Conservation (phyloP, 2,888 invertebrate genomes). For the Pandemis cinnamomeana region DNA sequence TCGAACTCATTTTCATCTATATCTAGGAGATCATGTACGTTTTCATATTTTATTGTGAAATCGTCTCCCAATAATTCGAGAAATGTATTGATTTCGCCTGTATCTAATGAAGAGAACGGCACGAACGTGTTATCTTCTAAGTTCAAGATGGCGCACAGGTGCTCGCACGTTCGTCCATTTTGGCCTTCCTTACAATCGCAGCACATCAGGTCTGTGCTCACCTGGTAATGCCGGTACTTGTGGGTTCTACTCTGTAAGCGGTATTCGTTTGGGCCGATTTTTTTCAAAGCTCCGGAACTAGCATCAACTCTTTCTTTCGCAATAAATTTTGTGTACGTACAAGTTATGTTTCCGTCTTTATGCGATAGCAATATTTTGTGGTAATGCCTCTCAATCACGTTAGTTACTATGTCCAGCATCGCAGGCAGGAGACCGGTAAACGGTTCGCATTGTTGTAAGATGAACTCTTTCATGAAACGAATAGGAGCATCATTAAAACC, state of each 20-base stretch:
- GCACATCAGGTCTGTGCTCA: constrained; percentile 52
- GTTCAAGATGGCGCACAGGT: constrained; percentile 51
- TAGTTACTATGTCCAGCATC: constrained; percentile 54
- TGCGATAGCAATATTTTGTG: constrained; percentile 15
- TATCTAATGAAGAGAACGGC: constrained; percentile 40
- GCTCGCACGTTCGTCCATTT: constrained; percentile 53
- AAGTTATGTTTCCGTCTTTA: constrained; percentile 10
- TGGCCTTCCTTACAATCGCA: constrained; percentile 54
- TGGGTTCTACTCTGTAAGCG: constrained; percentile 24
- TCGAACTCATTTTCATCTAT: constrained; percentile 36
- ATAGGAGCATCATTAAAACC: constrained; percentile 45
- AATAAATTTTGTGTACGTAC: constrained; percentile 46
- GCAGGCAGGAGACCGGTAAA: constrained; percentile 45
- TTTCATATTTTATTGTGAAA: not conserved
- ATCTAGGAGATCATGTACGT: not conserved
- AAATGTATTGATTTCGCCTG: constrained; percentile 39
- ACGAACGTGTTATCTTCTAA: constrained; percentile 40
- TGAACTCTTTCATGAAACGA: constrained; percentile 46
- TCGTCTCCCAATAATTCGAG: constrained; percentile 7
- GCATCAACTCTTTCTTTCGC: constrained; percentile 31
- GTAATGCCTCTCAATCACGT: constrained; percentile 54
- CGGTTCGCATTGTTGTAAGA: constrained; percentile 47
- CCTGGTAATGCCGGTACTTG: constrained; percentile 40
- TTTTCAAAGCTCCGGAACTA: constrained; percentile 38
- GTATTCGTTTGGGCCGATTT: constrained; percentile 43